A percentile compares a stretch with the other conserved stretches of the same genome.
phyloP scores from a whole-genome alignment of 2,113 vertebrate genomes.

The Lampris incognitus region DNA sequence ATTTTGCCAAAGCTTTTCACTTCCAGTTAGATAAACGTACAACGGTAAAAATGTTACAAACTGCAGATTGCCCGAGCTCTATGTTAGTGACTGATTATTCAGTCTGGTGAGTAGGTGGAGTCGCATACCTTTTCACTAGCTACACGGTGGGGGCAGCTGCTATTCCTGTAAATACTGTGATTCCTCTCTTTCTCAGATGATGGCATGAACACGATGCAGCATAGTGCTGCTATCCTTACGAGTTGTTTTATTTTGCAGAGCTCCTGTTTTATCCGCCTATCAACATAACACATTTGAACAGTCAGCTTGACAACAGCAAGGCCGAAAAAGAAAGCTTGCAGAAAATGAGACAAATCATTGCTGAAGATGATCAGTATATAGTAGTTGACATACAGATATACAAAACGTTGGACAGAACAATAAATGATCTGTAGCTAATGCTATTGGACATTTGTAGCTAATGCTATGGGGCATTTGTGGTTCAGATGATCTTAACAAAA shows the following conservation, averaged over 20 bases:
- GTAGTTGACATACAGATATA: conserved; percentile 6
- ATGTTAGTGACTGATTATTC: neutral
- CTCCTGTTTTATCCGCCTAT: neutral
- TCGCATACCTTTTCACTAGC: neutral
- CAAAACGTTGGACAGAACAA: neutral
- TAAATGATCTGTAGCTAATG: too few relatives aligned
- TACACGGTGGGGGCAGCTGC: neutral
- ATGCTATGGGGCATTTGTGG: too few relatives aligned
- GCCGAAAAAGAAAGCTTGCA: conserved; percentile 16
- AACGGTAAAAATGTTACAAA: neutral
- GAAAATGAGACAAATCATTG: conserved; percentile 3
- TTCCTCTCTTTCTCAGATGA: neutral
- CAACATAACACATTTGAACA: neutral
- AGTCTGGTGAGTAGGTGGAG: neutral
- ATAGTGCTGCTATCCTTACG: conserved; percentile 2
- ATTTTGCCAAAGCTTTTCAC: too few relatives aligned
- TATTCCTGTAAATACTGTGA: neutral
- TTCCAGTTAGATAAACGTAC: too few relatives aligned
- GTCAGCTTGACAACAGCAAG: conserved; percentile 26
- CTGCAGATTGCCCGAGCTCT: neutral
- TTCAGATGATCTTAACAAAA: too few relatives aligned
- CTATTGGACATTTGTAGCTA: too few relatives aligned
- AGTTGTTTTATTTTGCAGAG: neutral
- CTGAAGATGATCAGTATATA: neutral
- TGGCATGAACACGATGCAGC: neutral